Percentiles rank a stretch among this genome's conserved stretches.
Conservation (phyloP, 2,888 invertebrate species). For the Hololepta plana region DNA sequence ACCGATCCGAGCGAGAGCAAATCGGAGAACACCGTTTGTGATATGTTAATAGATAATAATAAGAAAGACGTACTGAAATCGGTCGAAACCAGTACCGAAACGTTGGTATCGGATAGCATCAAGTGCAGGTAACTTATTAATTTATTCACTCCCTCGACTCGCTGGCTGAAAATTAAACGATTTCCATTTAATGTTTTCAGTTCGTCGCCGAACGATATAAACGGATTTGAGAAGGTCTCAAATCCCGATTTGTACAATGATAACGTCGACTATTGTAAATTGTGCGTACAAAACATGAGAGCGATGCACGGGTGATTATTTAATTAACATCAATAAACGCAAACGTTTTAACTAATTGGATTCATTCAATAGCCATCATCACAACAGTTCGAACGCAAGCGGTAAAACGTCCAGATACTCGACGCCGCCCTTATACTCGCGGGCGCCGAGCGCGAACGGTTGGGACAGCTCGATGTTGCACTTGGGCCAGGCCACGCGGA, state of each 20-base stretch:
- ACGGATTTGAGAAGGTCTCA: constrained; percentile 22
- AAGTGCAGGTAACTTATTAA: constrained; percentile 12
- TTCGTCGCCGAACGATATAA: constrained; percentile 20
- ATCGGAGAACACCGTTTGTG: constrained; percentile 19
- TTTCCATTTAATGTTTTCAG: constrained; percentile 11
- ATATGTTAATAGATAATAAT: too few species aligned
- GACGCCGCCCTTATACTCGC: constrained; percentile 34
- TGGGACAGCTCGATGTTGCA: constrained; percentile 16
- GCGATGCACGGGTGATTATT: constrained; percentile 18
- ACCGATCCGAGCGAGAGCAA: constrained; percentile 16
- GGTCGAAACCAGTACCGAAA: constrained; percentile 35
- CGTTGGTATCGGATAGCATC: constrained; percentile 27
- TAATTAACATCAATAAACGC: constrained; percentile 2
- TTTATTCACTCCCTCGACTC: background rate
- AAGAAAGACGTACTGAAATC: constrained; percentile 14
- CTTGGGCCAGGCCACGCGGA: constrained; percentile 7
- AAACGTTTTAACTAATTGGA: background rate
- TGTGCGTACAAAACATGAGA: constrained; percentile 21
- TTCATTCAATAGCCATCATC: background rate
- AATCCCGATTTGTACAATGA: constrained; percentile 14
- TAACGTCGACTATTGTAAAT: constrained; percentile 18
- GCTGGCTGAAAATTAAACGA: background rate
- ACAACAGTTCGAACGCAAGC: constrained; percentile 12
- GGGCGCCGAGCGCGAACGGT: constrained; percentile 32
- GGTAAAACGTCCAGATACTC: constrained; percentile 21